Evolutionary conservation across 2,113 vertebrate species (phyloP), one percentile per base, ranked within the genome.

Genomic region (Zosterops borbonicus): DNA sequence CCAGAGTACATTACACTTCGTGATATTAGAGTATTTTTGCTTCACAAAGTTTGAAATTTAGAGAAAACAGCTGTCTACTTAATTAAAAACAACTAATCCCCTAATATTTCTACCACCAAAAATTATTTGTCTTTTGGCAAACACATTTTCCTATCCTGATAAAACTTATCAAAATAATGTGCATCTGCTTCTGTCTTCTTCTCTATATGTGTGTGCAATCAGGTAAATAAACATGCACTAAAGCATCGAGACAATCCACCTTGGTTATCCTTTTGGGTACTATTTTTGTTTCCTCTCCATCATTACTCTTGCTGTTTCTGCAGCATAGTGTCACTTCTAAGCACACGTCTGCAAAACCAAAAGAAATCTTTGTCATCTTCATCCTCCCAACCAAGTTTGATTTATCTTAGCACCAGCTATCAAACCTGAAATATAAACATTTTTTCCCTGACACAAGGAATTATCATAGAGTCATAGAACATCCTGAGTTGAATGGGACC

Each of bases 171-270:
- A 35, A n/a, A 88, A 73, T 4, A 71, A 80, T 0, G 0, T 46
- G 21, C 12, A 50, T 52, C 14, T 70, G 47, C 23, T 59, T 68
- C 44, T 62, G 28, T 31, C 23, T 4, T 52, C 18, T 71, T 27
- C 35, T 76, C 29, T 21, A 2, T 0, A 1, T 52, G 21, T 2
- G 6, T 12, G 1, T 5, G 14, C 4, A 17, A 31, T 20, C 64
- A 81, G 47, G 37, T 39, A 89, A 91, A 83, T 33, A 76, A 76
- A 46, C 0, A 1, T 23, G 9, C 35, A 67, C 39, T 71, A 39
- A 71, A 78, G 37, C 35, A 79, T 42, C 1, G 2, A 44, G 42
- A 53, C 19, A 53, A 58, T 65, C 13, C 55, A 69, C 49, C 24
- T 52, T 77, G 21, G 29, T 60, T 83, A 83, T 83, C 35, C 55